Conservation (phyloP, 2,113 vertebrate species). For the Neomonachus schauinslandi region DNA sequence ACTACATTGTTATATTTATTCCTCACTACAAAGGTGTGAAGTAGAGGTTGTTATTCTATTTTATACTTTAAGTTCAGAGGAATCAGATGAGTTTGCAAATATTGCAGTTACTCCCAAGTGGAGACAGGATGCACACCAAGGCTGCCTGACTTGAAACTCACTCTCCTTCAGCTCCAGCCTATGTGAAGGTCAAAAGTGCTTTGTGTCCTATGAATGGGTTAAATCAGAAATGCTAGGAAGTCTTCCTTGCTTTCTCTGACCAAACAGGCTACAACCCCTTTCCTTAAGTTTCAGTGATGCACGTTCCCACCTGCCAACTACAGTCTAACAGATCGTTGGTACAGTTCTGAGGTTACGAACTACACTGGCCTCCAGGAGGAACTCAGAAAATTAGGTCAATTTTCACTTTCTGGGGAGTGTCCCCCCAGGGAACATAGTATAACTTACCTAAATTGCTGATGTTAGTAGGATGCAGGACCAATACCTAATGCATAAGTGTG, state of each 20-base stretch:
- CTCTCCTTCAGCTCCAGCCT: background rate
- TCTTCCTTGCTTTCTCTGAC: background rate
- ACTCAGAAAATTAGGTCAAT: background rate
- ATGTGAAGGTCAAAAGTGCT: background rate
- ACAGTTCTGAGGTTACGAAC: background rate
- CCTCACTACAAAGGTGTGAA: background rate
- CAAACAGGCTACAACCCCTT: background rate
- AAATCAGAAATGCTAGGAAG: background rate
- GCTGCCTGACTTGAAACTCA: background rate
- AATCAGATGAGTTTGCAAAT: background rate
- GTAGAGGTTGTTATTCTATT: background rate
- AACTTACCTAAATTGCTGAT: background rate
- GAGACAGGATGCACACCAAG: background rate
- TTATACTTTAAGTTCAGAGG: background rate
- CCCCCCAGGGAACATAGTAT: background rate
- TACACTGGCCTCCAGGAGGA: background rate
- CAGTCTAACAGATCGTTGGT: background rate
- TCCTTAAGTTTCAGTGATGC: background rate
- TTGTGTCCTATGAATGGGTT: background rate
- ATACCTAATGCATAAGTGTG: accelerated
- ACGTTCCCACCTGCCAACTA: background rate
- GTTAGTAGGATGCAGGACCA: background rate
- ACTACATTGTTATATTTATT: background rate
- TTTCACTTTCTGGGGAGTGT: background rate
- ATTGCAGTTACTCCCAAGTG: background rate